Percentiles rank a stretch among this genome's conserved stretches.
These are phyloP conservation scores for Callionymus lyra DNA, from an alignment of 2,113 vertebrate genomes.

Conservation along the genomic window DNA sequence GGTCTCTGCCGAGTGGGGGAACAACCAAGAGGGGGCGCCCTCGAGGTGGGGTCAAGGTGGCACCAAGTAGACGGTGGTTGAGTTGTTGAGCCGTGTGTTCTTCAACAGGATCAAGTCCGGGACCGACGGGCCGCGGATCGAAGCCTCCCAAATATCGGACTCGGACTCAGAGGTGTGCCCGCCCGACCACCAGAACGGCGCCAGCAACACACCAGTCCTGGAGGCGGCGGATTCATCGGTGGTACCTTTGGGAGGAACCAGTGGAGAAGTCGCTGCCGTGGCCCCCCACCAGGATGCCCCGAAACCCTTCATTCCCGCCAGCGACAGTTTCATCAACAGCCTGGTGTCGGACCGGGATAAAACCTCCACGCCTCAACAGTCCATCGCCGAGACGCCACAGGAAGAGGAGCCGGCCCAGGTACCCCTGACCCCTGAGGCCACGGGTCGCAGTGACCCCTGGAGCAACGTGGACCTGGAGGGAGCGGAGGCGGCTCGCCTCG, in stretches of 20 bases:
- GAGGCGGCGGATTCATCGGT: constrained; percentile 42
- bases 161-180: constrained; percentile 55
- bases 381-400: constrained; percentile 27
- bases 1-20: constrained; percentile 72
- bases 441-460: constrained; percentile 68
- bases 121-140: constrained; percentile 74
- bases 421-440: constrained; percentile 16
- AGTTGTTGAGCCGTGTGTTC: not conserved
- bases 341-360: constrained; percentile 61
- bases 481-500: constrained; percentile 42
- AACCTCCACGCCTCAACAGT: constrained; percentile 4
- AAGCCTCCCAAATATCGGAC: constrained; percentile 67
- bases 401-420: constrained; percentile 15
- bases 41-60: constrained; percentile 29
- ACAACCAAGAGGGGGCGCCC: constrained; percentile 41
- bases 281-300: constrained; percentile 20
- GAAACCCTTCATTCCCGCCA: constrained; percentile 55
- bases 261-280: constrained; percentile 3
- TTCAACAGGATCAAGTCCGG: constrained; percentile 71
- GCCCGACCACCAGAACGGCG: constrained; percentile 14
- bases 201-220: constrained; percentile 20
- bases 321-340: constrained; percentile 70
- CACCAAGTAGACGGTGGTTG: not conserved
- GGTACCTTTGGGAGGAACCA: constrained; percentile 26
- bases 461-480: constrained; percentile 90